Evolutionary conservation across 2,888 invertebrate species (phyloP), one percentile per base, ranked within the genome.

Genomic region (Sericinus montela): DNA sequence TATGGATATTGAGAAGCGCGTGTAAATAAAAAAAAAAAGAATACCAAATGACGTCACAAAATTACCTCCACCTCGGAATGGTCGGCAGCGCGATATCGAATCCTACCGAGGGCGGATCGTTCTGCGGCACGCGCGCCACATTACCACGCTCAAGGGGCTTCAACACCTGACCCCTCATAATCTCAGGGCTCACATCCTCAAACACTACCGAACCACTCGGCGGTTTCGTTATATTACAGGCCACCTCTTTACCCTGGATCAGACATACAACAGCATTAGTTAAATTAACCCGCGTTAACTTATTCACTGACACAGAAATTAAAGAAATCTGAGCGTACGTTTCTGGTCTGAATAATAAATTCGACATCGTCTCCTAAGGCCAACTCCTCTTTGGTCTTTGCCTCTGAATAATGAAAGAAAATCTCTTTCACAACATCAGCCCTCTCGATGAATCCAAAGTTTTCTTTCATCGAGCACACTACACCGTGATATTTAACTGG

Each of bases 401-500:
- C 95, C 89, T 98, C 98, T 52, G 97, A 97, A 82, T 97, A 98
- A 87, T 98, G 98, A 90, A 98, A 99, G 90, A 98, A 98, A 68
- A 98, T 98, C 85, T 98, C 98, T 79, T 97, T 98, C 30, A 98
- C 98, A 53, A 98, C 96, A 87, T 99, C 98, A 19, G 98, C 97
- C 50, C 98, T 91, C 80, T 98, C 98, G 64, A 99, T 98, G 74
- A 98, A 98, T 48, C 98, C 98, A 87, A 97, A 98, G 62, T 95
- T 96, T 73, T 98, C 98, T 80, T 98, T 98, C 94, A 98, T 95
- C 30, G 98, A 97, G 83, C 98, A 98, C 8, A 98, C 95, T 40
- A 98, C 98, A 39, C 98, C 98, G 70, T 97, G 97, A 87, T 97
- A 98, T 73, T 97, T 96, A 9, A 97, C 96, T 46, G 97, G 97